A percentile compares a stretch with the other conserved stretches of the same genome.
phyloP scores from a whole-genome alignment of 2,888 invertebrate species.

The Oxyscelio sp. region DNA sequence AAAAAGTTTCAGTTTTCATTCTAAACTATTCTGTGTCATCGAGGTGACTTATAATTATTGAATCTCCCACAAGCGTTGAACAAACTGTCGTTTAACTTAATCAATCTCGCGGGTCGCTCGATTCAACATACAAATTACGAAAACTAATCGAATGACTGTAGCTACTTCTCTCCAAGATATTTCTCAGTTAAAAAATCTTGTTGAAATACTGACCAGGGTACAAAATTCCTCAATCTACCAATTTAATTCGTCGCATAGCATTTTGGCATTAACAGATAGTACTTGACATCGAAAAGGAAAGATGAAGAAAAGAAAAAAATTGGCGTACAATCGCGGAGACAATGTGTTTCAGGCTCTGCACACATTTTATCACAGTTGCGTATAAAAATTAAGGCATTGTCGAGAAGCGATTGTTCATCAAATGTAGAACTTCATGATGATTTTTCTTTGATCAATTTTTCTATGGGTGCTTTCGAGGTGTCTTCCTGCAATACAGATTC shows the following conservation, averaged over 20 bases:
- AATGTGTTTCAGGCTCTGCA: slow-evolving; percentile 56
- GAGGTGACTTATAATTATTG: slow-evolving; percentile 38
- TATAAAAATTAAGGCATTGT: slow-evolving; percentile 69
- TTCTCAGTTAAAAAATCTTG: too few species aligned
- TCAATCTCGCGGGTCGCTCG: slow-evolving; percentile 82
- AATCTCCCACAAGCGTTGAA: slow-evolving; percentile 65
- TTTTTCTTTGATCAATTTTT: slow-evolving; percentile 42
- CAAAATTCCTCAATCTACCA: too few species aligned
- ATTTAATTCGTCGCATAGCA: too few species aligned
- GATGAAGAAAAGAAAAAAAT: slow-evolving; percentile 31
- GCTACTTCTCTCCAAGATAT: too few species aligned
- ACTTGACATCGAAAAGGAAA: background rate
- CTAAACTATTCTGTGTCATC: slow-evolving; percentile 42
- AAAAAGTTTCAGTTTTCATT: too few species aligned
- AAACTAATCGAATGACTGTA: slow-evolving; percentile 42
- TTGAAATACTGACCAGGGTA: too few species aligned
- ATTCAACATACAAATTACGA: slow-evolving; percentile 66
- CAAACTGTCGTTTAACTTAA: slow-evolving; percentile 55
- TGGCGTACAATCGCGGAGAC: slow-evolving; percentile 57
- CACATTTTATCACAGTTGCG: slow-evolving; percentile 64
- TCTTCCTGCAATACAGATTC: too few species aligned
- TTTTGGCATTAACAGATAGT: too few species aligned
- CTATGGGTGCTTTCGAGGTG: too few species aligned
- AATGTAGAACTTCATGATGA: slow-evolving; percentile 3
- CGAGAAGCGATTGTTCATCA: slow-evolving; percentile 55